Evolutionary conservation across 1,140 invertebrate species (phyloP).

Genomic region (Aphis craccivora): DNA sequence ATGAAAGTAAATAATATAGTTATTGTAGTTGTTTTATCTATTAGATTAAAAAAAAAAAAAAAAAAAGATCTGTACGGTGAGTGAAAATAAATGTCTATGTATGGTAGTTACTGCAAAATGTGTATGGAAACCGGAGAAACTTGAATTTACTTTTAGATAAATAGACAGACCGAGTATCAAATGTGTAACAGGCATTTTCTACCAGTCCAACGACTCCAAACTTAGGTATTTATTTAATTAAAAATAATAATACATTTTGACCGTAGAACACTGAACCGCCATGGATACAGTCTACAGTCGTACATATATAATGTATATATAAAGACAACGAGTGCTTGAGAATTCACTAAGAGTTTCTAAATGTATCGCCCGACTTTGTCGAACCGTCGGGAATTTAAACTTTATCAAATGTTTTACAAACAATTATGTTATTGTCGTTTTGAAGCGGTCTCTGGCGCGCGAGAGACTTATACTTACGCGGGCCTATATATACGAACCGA

Average conservation of each 20-base stretch:
- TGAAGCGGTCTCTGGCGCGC: background rate
- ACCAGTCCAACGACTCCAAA: background rate
- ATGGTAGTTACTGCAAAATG: background rate
- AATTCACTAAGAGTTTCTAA: background rate
- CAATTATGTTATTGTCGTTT: constrained; percentile 10
- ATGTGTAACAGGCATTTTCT: background rate
- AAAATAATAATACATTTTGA: constrained; percentile 15
- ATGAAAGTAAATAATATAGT: background rate
- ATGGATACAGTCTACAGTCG: background rate
- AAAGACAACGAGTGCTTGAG: background rate
- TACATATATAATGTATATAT: constrained; percentile 19
- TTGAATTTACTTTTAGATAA: background rate
- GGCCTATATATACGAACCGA: background rate
- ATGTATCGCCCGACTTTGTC: background rate
- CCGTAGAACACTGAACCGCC: background rate
- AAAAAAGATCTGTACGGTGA: background rate
- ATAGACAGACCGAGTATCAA: background rate
- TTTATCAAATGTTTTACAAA: constrained; percentile 11
- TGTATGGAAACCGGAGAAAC: background rate
- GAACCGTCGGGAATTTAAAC: background rate
- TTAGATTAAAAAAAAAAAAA: background rate
- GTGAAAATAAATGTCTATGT: background rate
- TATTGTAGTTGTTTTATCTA: background rate
- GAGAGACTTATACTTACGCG: background rate
- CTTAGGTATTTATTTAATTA: constrained; percentile 18